Evolutionary conservation across 2,888 invertebrate genomes (phyloP).

Genomic region (Eutolmus rufibarbis): DNA sequence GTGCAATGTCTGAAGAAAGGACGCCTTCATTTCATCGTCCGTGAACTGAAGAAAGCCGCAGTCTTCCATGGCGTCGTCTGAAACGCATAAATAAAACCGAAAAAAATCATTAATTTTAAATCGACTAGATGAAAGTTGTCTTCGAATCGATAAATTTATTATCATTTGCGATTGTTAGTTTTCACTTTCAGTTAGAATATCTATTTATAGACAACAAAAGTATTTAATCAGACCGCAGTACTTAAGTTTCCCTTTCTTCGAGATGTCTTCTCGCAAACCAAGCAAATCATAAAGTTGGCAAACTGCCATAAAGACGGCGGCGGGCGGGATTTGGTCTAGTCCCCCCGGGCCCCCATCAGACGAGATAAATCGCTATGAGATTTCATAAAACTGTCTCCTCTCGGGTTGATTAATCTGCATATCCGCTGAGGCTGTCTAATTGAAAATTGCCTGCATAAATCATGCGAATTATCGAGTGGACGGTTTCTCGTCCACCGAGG

Average conservation of each 20-base stretch:
- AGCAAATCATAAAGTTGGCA: neutral
- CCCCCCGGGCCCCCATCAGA: neutral
- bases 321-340: neutral
- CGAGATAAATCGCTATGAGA: neutral
- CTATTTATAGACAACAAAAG: neutral
- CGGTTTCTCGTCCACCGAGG: neutral
- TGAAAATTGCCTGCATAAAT: neutral
- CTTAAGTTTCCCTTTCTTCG: neutral
- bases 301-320: neutral
- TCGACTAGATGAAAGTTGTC: neutral
- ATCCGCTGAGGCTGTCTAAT: neutral
- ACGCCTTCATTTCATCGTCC: conserved; percentile 68
- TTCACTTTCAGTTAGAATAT: neutral
- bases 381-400: neutral
- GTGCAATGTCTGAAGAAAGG: conserved; percentile 73
- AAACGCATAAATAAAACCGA: conserved; percentile 30
- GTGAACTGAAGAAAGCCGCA: conserved; percentile 63
- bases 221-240: neutral
- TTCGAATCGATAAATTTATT: neutral
- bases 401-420: neutral
- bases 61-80: conserved; percentile 54
- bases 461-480: neutral
- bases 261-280: neutral
- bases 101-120: neutral
- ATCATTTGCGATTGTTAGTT: neutral